Percentiles rank a stretch among this genome's conserved stretches.
phyloP scores from a whole-genome alignment of 1,140 invertebrate species.

The Chionoecetes opilio region DNA sequence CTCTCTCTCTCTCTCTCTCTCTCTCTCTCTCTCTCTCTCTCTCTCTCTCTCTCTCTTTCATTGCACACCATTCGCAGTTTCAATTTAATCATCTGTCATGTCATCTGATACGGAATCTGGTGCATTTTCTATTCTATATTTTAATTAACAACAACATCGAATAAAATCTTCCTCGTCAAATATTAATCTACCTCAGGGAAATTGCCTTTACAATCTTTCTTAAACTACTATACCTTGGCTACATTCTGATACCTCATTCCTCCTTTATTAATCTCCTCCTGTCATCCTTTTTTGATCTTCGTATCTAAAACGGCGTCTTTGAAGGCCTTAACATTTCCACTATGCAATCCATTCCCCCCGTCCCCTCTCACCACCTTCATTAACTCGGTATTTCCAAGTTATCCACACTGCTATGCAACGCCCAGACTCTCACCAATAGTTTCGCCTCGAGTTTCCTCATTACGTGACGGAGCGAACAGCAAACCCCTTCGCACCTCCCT shows the following conservation, averaged over 20 bases:
- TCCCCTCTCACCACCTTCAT: neutral
- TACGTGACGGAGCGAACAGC: neutral
- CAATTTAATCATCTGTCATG: too few species aligned
- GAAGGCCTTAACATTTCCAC: too few species aligned
- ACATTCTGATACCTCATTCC: neutral
- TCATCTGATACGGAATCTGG: too few species aligned
- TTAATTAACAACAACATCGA: too few species aligned
- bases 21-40: neutral
- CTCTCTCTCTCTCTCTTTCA: constrained; percentile 4
- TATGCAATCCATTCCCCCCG: neutral
- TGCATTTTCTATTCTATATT: too few species aligned
- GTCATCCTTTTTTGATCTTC: neutral
- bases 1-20: too few species aligned
- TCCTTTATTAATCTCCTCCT: neutral
- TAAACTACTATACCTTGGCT: neutral
- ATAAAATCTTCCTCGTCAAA: too few species aligned
- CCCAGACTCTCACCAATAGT: neutral
- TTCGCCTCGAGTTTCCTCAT: neutral
- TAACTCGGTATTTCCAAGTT: neutral
- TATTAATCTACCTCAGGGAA: neutral
- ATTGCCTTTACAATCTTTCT: neutral
- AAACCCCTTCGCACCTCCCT: neutral
- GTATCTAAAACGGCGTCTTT: neutral
- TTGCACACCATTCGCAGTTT: neutral
- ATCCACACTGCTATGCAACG: neutral